phyloP scores from a whole-genome alignment of 2,888 invertebrate species.

The Parnassius mnemosyne region DNA sequence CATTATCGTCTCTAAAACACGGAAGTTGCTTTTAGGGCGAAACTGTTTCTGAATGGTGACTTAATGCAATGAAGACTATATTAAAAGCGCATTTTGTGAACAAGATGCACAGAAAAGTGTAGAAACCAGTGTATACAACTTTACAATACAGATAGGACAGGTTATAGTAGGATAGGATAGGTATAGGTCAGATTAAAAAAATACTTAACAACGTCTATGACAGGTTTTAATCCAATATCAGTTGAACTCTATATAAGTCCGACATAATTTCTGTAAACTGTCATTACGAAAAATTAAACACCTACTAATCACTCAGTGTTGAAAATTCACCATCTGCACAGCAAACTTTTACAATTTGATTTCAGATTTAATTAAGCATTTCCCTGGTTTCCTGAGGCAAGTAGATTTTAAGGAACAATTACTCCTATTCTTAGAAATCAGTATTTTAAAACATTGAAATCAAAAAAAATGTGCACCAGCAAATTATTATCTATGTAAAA shows the following conservation, averaged over 20 bases:
- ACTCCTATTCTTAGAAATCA: constrained; percentile 36
- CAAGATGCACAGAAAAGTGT: no score
- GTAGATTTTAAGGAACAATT: constrained; percentile 21
- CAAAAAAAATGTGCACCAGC: constrained; percentile 52
- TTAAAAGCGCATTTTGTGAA: no score
- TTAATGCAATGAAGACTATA: no score
- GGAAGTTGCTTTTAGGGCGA: no score
- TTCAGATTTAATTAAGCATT: constrained; percentile 15
- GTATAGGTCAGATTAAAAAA: constrained; percentile 24
- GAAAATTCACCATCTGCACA: constrained; percentile 35
- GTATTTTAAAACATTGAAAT: constrained; percentile 56
- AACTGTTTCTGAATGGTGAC: no score
- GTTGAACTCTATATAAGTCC: constrained; percentile 63
- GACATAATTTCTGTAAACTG: constrained; percentile 59
- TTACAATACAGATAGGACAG: no score
- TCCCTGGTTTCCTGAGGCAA: constrained; percentile 16
- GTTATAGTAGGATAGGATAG: not conserved
- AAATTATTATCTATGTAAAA: constrained; percentile 54
- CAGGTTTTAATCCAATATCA: constrained; percentile 71
- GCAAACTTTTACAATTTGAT: constrained; percentile 30
- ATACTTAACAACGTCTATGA: constrained; percentile 39
- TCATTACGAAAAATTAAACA: constrained; percentile 37
- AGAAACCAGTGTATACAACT: no score
- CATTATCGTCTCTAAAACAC: no score
- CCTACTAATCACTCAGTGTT: constrained; percentile 35